phyloP scores from a whole-genome alignment of 1,140 invertebrate species.

The Euborellia annulipes region DNA sequence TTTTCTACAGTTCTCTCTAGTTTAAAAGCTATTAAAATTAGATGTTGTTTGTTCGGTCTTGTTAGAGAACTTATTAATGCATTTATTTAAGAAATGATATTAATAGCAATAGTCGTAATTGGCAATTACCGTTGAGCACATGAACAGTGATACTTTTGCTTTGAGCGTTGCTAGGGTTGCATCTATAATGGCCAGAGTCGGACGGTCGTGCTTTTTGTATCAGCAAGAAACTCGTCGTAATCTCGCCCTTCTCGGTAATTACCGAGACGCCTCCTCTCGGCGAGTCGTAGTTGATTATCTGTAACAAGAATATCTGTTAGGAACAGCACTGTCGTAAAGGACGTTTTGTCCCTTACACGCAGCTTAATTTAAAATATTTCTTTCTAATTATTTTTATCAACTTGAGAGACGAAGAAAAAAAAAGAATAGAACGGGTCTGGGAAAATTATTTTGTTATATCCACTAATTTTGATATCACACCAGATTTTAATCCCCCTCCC shows the following conservation, averaged over 20 bases:
- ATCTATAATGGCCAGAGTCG: slow-evolving; percentile 66
- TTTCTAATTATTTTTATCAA: background rate
- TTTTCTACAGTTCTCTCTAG: too few species aligned
- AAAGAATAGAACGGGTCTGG: too few species aligned
- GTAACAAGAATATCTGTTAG: slow-evolving; percentile 24
- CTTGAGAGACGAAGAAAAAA: too few species aligned
- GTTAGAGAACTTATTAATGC: too few species aligned
- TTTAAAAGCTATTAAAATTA: too few species aligned
- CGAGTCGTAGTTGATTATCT: slow-evolving; percentile 63
- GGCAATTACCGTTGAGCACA: slow-evolving; percentile 77
- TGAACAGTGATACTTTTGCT: slow-evolving; percentile 74
- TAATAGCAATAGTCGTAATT: background rate
- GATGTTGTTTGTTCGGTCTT: too few species aligned
- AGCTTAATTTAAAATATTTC: background rate
- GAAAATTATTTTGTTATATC: too few species aligned
- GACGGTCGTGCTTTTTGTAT: slow-evolving; percentile 61
- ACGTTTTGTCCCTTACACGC: background rate
- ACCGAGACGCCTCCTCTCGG: slow-evolving; percentile 55
- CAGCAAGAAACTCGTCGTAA: slow-evolving; percentile 63
- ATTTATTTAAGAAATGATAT: too few species aligned
- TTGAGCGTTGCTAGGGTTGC: slow-evolving; percentile 75
- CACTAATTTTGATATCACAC: too few species aligned
- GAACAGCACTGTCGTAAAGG: background rate
- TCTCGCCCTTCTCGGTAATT: slow-evolving; percentile 69
- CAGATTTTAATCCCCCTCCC: too few species aligned